Evolutionary conservation across 1,140 invertebrate species (phyloP).

Genomic region (Ptiloglossa arizonensis): DNA sequence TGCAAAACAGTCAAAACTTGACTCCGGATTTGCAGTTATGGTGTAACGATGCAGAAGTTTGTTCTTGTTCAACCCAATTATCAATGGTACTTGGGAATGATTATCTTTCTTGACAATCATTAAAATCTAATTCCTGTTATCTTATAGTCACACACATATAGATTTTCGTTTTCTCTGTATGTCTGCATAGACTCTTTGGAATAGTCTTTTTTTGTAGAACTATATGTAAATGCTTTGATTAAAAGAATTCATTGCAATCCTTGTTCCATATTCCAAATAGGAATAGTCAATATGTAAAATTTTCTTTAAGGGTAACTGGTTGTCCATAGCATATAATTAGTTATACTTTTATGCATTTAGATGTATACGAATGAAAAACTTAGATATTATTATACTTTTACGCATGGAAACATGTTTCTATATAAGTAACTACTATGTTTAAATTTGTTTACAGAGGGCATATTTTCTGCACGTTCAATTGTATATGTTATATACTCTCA

Average conservation of each 20-base stretch:
- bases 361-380: not conserved
- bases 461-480: constrained; percentile 45
- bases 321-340: constrained; percentile 1
- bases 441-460: constrained; percentile 15
- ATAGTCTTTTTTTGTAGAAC: not conserved
- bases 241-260: constrained; percentile 12
- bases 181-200: not conserved
- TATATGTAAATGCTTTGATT: constrained; percentile 9
- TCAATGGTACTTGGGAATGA: constrained; percentile 32
- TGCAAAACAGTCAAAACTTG: constrained; percentile 78
- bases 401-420: not conserved
- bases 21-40: constrained; percentile 62
- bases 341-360: constrained; percentile 8
- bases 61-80: constrained; percentile 40
- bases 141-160: constrained; percentile 14
- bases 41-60: constrained; percentile 13
- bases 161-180: constrained; percentile 17
- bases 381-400: constrained; percentile 8
- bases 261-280: constrained; percentile 19
- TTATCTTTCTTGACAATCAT: constrained; percentile 41
- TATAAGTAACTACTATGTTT: not conserved
- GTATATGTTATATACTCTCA: not conserved
- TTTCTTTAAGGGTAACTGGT: constrained; percentile 12
- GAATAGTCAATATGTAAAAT: constrained; percentile 11
- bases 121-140: constrained; percentile 46